Conservation (phyloP, 2,888 invertebrate genomes). For the Lasiommata megera region DNA sequence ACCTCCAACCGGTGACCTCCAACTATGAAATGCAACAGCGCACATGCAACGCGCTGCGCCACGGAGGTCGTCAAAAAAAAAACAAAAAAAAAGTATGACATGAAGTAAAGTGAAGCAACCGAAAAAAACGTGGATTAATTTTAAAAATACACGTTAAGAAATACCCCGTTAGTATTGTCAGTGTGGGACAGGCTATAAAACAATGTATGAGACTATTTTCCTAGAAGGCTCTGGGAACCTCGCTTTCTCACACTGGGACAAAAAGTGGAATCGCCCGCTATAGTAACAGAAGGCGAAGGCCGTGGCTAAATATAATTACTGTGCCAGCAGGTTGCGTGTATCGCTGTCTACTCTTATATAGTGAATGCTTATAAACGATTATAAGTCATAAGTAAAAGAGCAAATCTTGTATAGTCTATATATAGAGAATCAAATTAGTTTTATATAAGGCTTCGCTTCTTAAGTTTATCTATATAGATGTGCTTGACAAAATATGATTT, state of each 20-base stretch:
- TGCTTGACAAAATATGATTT: no score
- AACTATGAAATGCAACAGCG: no score
- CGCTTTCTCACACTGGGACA: slow-evolving; percentile 31
- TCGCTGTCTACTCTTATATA: neutral
- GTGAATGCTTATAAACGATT: neutral
- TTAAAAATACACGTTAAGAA: neutral
- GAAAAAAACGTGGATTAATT: neutral
- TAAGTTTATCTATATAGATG: no score
- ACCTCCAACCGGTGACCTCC: no score
- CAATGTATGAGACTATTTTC: slow-evolving; percentile 14
- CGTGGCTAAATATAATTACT: slow-evolving; percentile 34
- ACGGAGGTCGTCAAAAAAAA: no score
- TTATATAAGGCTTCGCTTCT: no score
- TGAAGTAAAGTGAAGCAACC: no score
- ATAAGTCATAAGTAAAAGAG: no score
- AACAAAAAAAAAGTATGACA: no score
- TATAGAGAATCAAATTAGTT: no score
- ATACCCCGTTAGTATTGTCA: neutral
- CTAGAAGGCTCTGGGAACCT: slow-evolving; percentile 22
- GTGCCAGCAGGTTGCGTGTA: slow-evolving; percentile 19
- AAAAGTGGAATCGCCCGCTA: slow-evolving; percentile 38
- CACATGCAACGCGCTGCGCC: no score
- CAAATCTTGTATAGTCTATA: no score
- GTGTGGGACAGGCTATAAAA: neutral
- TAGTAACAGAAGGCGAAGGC: slow-evolving; percentile 35